Base-by-base conservation (phyloP, 2,113 vertebrate genomes). In the Reinhardtius hippoglossoides region DNA sequence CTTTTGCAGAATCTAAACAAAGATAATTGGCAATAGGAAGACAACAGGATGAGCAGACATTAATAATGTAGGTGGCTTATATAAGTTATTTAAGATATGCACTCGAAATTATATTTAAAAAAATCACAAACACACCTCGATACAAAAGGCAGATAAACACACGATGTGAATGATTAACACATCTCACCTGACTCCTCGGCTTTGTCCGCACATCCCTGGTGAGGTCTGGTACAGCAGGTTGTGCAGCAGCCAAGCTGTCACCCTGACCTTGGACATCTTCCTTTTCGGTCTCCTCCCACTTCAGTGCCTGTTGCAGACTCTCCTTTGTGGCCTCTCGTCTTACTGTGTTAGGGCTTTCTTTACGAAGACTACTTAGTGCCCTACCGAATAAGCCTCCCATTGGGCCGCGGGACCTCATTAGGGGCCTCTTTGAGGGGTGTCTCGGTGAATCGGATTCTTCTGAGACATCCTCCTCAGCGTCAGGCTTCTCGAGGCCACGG, bases 371-470 rank as follows among this genome's bases (percentile, higher is more conserved):
- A 64, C 90, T 94, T 61, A 98, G 55, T 0, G 94, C 96, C 50
- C 92, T 93, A 1, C 88, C 85, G 24, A 97, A 97, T 1, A 98
- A 73, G 1, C 94, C 94, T 0, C 88, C 88, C 1, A 68, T 64
- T 3, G 87, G 88, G 2, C 92, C 92, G 0, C 92, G 93, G 35
- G 82, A 86, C 63, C 95, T 89, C 67, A 94, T 83, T 0, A 95
- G 85, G 0, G 95, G 93, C 2, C 96, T 94, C 81, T 98, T 98
- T 21, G 94, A 88, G 0, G 93, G 93, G 46, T 95, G 94, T 56
- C 94, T 91, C 1, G 92, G 76, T 1, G 82, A 80, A 7, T 92
- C 89, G 0, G 66, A 52, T 3, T 89, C 87, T 14, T 69, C 23
- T 21, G 91, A 88, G 21, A 42, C 23, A 9, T 93, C 92, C 4